Base-by-base conservation (phyloP, 2,888 invertebrate genomes). In the Himalopsyche anomala region DNA sequence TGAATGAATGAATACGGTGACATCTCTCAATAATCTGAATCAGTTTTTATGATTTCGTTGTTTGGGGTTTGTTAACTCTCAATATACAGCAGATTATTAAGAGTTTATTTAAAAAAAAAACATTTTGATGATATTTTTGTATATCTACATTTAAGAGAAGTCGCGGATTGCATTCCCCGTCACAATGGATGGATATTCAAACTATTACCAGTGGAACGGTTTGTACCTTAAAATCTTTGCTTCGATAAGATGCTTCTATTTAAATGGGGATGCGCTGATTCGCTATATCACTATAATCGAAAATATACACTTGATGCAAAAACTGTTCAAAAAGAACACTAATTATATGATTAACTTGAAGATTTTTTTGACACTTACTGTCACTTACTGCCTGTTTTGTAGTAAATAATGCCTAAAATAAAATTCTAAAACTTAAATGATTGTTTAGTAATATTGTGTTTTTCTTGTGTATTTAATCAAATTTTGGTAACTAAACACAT, bases 121-220 rank as follows among this genome's bases (percentile, higher is more conserved):
- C 36, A n/a, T 2, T 36, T 74, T 12, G 74, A 74, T 74, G 74
- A 28, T 74, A 74, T 74, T 38, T 74, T 74, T 11, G 38, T 15
- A 36, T 15, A 38, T 5, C 3, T 12, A 36, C 12, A 19, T 36
- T 11, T 36, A 38, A 74, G 36, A 36, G 36, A 74, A 74, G 19
- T 12, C 74, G 38, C 15, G 74, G 74, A 38, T 38, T 38, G 15
- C 5, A 74, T 5, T 38, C 38, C 36, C 38, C 11, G 19, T 38
- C 38, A 74, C 74, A 74, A 74, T 74, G 74, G 74, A 74, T 74
- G 74, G 74, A 36, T 74, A 74, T 74, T 74, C 74, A 74, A 74
- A 74, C 74, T 74, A 74, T 74, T 74, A 74, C 74, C 74, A 74
- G 36, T 74, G 74, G 74, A 74, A 74, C 74, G 74, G 74, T 74